Conservation (phyloP, 1,140 invertebrate genomes). For the Scaptomyza hsui region DNA sequence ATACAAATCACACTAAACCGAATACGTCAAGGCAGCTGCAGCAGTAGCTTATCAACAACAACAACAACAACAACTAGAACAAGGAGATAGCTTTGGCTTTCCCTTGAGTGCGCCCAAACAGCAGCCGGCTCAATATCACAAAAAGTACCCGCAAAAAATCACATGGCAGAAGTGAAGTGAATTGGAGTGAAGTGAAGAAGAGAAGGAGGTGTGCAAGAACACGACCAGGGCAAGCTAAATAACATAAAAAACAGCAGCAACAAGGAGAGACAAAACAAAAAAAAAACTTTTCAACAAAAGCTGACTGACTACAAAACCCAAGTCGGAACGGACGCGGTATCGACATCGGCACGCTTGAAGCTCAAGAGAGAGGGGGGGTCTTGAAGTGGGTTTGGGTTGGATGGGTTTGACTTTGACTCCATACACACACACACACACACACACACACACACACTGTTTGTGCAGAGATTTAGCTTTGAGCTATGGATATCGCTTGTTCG, state of each 20-base stretch:
- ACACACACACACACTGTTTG: constrained; percentile 75
- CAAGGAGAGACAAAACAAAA: constrained; percentile 12
- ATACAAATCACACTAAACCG: constrained; percentile 77
- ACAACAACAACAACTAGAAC: constrained; percentile 19
- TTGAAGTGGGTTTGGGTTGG: background rate
- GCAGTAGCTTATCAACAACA: constrained; percentile 47
- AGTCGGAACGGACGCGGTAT: constrained; percentile 70
- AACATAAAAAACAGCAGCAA: constrained; percentile 35
- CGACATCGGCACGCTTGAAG: constrained; percentile 40
- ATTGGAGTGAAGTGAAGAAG: background rate
- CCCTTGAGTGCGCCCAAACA: constrained; percentile 60
- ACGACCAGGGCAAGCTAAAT: constrained; percentile 5
- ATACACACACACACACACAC: constrained; percentile 63
- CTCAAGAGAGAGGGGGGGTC: constrained; percentile 18
- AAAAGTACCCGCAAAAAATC: constrained; percentile 71
- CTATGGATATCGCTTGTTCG: constrained; percentile 68
- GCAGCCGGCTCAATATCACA: constrained; percentile 52
- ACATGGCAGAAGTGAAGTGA: constrained; percentile 17
- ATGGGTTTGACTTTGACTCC: constrained; percentile 58
- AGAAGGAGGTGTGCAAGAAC: constrained; percentile 9
- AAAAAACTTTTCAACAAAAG: constrained; percentile 65
- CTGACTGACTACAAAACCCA: constrained; percentile 73
- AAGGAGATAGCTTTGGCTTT: constrained; percentile 57
- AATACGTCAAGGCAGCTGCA: constrained; percentile 71
- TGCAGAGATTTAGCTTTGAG: constrained; percentile 80